Percentiles rank a stretch among this genome's conserved stretches.
phyloP scores from a whole-genome alignment of 1,140 invertebrate species.

The Apocrypta bakeri region DNA sequence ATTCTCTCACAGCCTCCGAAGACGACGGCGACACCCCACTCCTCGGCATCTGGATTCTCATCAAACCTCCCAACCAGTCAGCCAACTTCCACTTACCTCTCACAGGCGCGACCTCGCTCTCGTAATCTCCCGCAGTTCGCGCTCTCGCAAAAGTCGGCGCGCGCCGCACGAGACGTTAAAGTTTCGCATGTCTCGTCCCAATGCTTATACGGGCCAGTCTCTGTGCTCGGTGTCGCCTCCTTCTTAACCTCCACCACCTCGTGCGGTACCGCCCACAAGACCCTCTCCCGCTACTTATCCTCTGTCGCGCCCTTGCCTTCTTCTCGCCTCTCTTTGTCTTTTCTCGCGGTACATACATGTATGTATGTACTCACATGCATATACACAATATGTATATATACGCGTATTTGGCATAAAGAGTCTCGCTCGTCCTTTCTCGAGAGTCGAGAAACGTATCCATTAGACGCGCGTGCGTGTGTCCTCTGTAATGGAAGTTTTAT shows the following conservation, averaged over 20 bases:
- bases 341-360: not conserved
- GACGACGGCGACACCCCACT: too few species aligned
- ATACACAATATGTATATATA: too few species aligned
- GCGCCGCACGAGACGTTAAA: not conserved
- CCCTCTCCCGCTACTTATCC: slow-evolving; percentile 51
- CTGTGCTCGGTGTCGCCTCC: slow-evolving; percentile 58
- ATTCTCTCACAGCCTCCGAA: too few species aligned
- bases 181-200: slow-evolving; percentile 1
- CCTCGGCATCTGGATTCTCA: too few species aligned
- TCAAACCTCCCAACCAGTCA: too few species aligned
- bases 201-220: not conserved
- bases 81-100: too few species aligned
- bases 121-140: not conserved
- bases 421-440: too few species aligned
- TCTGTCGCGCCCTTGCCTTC: slow-evolving; percentile 61
- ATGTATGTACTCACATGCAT: too few species aligned
- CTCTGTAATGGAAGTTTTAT: not conserved
- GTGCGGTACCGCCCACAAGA: slow-evolving; percentile 69
- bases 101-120: slow-evolving; percentile 39
- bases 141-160: too few species aligned
- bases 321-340: slow-evolving; percentile 54
- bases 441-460: not conserved
- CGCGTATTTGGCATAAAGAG: too few species aligned
- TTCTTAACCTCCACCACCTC: slow-evolving; percentile 71
- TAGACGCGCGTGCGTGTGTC: not conserved